Base-by-base conservation (phyloP, 2,888 invertebrate species). In the Lepidochrysops patricia region DNA sequence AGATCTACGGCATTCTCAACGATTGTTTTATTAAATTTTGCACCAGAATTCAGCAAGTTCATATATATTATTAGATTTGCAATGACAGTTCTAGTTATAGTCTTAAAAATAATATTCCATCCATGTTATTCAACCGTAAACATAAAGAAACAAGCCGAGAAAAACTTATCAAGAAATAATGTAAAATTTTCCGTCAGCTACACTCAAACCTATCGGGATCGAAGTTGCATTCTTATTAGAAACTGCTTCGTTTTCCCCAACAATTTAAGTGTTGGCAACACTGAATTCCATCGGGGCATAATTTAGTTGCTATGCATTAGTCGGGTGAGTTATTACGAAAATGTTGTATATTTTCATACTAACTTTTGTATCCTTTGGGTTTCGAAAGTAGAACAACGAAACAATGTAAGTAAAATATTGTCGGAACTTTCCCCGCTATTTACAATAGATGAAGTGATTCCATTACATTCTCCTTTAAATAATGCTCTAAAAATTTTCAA, bases 321-420 rank as follows among this genome's bases (percentile, higher is more conserved):
- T 54, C 54, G 66, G 67, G 63, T 67, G 62, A 69, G 66, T 68
- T 71, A 72, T 69, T 62, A 69, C 68, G 65, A 66, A 71, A 69
- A 68, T 69, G 62, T 65, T 69, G 64, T 70, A 66, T 62, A 70
- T 70, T 72, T 76, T 71, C 69, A 65, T 70, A 70, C 29, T 12
- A 62, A 63, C 50, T 52, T 52, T 52, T 49, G 34, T 32, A 59
- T 59, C 59, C 52, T 59, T 35, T 12, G 59, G 52, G 59, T 50
- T 52, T 35, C 2, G 52, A 59, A 59, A 59, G 52, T 54, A 54
- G 54, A 54, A 54, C 54, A 27, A 27, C 13, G 13, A 19, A 27
- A 54, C 54, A 19, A 32, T 54, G 32, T 32, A 54, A 32, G 54
- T 19, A 54, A 52, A 54, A 54, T 54, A 54, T 54, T 54, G 54